Evolutionary conservation across 2,888 invertebrate genomes (phyloP).

Genomic region (Azorinus chamasolen): DNA sequence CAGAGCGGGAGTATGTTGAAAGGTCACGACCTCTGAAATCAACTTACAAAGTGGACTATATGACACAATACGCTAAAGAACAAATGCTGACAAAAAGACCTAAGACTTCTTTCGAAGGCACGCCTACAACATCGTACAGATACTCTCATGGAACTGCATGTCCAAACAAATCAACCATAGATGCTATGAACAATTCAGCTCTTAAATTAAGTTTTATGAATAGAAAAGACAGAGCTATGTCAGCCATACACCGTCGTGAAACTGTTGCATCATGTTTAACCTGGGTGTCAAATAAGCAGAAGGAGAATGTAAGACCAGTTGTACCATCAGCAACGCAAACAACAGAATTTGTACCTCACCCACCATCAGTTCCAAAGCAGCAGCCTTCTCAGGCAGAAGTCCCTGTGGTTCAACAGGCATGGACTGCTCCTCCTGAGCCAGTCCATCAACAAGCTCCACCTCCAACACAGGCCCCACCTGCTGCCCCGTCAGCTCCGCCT

Average conservation of each 20-base stretch:
- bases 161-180: conserved; percentile 76
- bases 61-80: conserved; percentile 35
- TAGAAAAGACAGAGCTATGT: conserved; percentile 72
- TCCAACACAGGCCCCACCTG: conserved; percentile 45
- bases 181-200: conserved; percentile 78
- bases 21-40: conserved; percentile 74
- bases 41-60: conserved; percentile 80
- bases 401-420: conserved; percentile 28
- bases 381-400: conserved; percentile 6
- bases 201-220: conserved; percentile 72
- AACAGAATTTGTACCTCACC: conserved; percentile 65
- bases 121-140: conserved; percentile 78
- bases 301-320: conserved; percentile 35
- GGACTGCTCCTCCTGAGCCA: conserved; percentile 45
- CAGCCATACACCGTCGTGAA: conserved; percentile 69
- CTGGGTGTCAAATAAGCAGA: conserved; percentile 68
- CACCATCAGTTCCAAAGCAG: conserved; percentile 59
- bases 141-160: conserved; percentile 80
- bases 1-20: conserved; percentile 74
- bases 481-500: background rate
- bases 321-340: conserved; percentile 66
- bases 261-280: conserved; percentile 81
- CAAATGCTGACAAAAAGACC: conserved; percentile 78
- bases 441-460: conserved; percentile 39
- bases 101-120: conserved; percentile 80